A percentile compares a stretch with the other conserved stretches of the same genome.
Conservation (phyloP, 2,888 invertebrate genomes). For the Psylliodes chrysocephalus region DNA sequence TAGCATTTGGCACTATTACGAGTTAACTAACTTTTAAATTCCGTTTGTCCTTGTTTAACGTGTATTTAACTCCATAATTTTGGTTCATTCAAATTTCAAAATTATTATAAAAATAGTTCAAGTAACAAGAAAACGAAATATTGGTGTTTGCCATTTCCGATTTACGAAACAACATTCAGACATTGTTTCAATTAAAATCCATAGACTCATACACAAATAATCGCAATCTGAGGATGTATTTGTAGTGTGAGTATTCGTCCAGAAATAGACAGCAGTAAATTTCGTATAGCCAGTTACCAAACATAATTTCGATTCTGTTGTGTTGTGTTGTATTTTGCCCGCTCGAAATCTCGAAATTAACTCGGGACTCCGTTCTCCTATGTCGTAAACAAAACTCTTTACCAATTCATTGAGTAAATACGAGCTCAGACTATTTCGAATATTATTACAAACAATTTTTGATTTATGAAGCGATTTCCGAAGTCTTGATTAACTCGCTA, state of each 20-base stretch:
- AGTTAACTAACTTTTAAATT: no score
- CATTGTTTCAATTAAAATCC: not conserved
- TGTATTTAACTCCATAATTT: no score
- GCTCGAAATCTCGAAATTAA: constrained; percentile 37
- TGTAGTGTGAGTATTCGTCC: constrained; percentile 45
- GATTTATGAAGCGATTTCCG: not conserved
- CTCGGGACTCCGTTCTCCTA: constrained; percentile 31
- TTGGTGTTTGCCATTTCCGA: no score
- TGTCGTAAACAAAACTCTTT: constrained; percentile 38
- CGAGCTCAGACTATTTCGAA: not conserved
- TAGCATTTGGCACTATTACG: no score
- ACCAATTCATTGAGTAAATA: constrained; percentile 31
- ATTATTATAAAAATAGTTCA: no score
- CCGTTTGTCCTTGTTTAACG: no score
- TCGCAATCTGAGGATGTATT: constrained; percentile 20
- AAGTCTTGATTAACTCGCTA: not conserved
- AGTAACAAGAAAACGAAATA: no score
- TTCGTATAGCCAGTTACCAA: constrained; percentile 43
- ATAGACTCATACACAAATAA: not conserved
- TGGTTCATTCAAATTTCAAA: no score
- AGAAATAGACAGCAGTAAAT: constrained; percentile 48
- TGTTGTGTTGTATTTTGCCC: no score
- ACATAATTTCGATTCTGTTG: constrained; percentile 26
- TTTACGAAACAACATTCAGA: no score
- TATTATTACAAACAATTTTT: not conserved